Conservation (phyloP, 2,888 invertebrate species). For the Plagodis pulveraria region DNA sequence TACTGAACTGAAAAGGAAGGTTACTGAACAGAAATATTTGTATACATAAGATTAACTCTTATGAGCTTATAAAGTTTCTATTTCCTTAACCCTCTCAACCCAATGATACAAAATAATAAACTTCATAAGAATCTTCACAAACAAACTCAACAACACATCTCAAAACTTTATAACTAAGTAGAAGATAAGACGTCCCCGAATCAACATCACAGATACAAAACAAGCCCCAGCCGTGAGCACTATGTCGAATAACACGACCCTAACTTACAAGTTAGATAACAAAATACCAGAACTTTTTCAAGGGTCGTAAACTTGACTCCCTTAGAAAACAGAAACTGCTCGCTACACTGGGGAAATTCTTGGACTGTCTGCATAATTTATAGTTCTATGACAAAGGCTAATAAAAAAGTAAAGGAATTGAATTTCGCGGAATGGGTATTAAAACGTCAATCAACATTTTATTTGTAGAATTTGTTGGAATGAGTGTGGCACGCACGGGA, state of each 20-base stretch:
- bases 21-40: too few relatives aligned
- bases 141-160: too few relatives aligned
- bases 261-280: constrained; percentile 23
- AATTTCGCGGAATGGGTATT: constrained; percentile 30
- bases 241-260: constrained; percentile 20
- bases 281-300: constrained; percentile 20
- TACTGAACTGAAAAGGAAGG: too few relatives aligned
- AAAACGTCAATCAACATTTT: constrained; percentile 34
- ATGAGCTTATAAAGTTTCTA: too few relatives aligned
- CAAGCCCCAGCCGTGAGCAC: constrained; percentile 2
- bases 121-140: too few relatives aligned
- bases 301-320: constrained; percentile 21
- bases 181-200: constrained; percentile 4
- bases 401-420: constrained; percentile 36
- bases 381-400: constrained; percentile 20
- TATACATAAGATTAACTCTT: too few relatives aligned
- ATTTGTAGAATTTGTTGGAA: constrained; percentile 29
- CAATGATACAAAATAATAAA: too few relatives aligned
- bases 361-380: constrained; percentile 17
- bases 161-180: too few relatives aligned
- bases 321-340: constrained; percentile 19
- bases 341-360: constrained; percentile 5
- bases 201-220: constrained; percentile 13
- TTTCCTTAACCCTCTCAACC: too few relatives aligned
- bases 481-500: constrained; percentile 32